Evolutionary conservation across 2,888 invertebrate species (phyloP).

Genomic region (Callyntrura sp.): DNA sequence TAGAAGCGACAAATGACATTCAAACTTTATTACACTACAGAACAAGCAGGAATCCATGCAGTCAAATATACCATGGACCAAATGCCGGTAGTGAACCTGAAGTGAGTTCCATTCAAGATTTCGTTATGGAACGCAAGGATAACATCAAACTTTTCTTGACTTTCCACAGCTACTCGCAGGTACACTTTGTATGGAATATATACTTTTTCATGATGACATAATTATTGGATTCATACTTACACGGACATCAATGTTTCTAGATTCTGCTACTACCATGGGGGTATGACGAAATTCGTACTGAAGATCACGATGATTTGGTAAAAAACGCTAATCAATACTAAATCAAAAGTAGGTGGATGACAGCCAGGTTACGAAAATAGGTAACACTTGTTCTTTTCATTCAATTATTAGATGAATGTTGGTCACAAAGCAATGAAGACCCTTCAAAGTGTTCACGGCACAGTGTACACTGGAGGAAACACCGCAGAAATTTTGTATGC

Average conservation of each 20-base stretch:
- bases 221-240: too few species aligned
- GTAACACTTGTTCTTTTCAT: too few species aligned
- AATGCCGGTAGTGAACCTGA: constrained; percentile 90
- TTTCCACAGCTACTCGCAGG: constrained; percentile 92
- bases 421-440: constrained; percentile 84
- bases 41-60: constrained; percentile 82
- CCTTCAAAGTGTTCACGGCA: constrained; percentile 84
- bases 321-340: not conserved
- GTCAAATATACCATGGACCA: constrained; percentile 83
- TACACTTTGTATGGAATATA: too few species aligned
- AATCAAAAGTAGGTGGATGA: too few species aligned
- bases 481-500: constrained; percentile 85
- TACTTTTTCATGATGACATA: too few species aligned
- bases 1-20: too few species aligned
- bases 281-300: constrained; percentile 80
- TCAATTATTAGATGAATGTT: constrained; percentile 80
- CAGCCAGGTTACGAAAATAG: too few species aligned
- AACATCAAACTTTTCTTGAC: constrained; percentile 89
- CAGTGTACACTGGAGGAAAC: constrained; percentile 85
- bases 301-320: constrained; percentile 83
- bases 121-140: constrained; percentile 87
- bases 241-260: too few species aligned
- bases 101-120: constrained; percentile 89
- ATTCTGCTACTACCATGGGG: constrained; percentile 90
- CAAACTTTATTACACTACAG: constrained; percentile 57